phyloP scores from a whole-genome alignment of 1,140 invertebrate species.

The Tenebrio molitor region DNA sequence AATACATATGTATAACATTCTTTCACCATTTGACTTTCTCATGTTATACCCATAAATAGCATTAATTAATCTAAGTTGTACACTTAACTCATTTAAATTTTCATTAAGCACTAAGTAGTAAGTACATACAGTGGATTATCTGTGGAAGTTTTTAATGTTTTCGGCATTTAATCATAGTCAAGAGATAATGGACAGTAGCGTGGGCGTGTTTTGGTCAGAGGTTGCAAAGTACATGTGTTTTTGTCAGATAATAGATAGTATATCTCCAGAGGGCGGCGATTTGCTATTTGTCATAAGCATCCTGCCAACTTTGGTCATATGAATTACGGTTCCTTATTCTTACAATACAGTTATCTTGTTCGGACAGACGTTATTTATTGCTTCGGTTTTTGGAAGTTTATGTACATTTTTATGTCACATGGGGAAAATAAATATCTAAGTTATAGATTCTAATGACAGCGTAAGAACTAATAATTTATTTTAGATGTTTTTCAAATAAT shows the following conservation, averaged over 20 bases:
- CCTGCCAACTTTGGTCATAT: constrained; percentile 51
- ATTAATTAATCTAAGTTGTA: no score
- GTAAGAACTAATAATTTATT: no score
- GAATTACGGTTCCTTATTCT: constrained; percentile 54
- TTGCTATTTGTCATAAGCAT: constrained; percentile 59
- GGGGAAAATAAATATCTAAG: constrained; percentile 21
- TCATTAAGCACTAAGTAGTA: no score
- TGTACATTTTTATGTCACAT: constrained; percentile 41
- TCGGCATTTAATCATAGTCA: constrained; percentile 15
- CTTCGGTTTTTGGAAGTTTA: constrained; percentile 42
- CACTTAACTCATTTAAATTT: no score
- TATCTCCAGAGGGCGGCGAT: constrained; percentile 56
- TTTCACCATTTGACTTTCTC: no score
- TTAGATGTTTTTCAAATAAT: no score
- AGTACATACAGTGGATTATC: no score
- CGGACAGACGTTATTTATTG: constrained; percentile 55
- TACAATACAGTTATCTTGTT: constrained; percentile 50
- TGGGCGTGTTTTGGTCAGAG: constrained; percentile 56
- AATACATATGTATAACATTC: no score
- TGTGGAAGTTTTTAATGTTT: constrained; percentile 11
- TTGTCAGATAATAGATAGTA: constrained; percentile 62
- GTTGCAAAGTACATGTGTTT: constrained; percentile 59
- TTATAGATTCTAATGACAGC: constrained; percentile 12
- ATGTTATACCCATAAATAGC: no score
- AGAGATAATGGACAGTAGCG: constrained; percentile 26